Evolutionary conservation across 2,797 vertebrate species (phyloP).

Genomic region (Danio jaintianensis): DNA sequence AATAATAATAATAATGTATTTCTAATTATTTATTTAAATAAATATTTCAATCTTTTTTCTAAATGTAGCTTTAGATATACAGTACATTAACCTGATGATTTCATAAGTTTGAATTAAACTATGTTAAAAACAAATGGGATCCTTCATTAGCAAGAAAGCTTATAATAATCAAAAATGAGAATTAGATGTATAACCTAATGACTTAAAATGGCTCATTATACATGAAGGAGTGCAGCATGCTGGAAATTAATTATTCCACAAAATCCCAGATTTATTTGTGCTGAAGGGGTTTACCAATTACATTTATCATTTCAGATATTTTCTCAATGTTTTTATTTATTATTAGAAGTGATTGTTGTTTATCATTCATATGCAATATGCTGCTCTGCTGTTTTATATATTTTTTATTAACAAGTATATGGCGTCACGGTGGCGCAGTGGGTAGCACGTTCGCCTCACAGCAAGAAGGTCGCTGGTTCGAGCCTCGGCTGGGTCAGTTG

Average conservation of each 20-base stretch:
- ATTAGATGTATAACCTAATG: background rate
- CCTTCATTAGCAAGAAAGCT: no score
- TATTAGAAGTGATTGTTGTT: no score
- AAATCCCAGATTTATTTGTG: background rate
- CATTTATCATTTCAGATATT: background rate
- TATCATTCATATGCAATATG: no score
- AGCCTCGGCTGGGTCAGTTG: no score
- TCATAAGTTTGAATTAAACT: background rate
- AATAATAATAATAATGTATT: background rate
- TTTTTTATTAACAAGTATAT: background rate
- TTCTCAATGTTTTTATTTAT: background rate
- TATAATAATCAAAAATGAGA: background rate
- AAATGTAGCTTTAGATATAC: background rate
- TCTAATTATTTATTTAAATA: no score
- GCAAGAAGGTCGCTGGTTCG: no score
- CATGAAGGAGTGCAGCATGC: background rate
- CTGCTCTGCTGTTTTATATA: background rate
- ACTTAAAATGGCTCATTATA: background rate
- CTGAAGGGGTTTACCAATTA: background rate
- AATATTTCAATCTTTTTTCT: no score
- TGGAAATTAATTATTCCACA: background rate
- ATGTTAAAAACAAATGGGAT: background rate
- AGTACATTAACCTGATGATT: background rate
- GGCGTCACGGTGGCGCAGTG: no score
- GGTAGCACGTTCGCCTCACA: no score